phyloP scores from a whole-genome alignment of 92 coral and sea anemone genomes.

The Virgularia gustaviana region DNA sequence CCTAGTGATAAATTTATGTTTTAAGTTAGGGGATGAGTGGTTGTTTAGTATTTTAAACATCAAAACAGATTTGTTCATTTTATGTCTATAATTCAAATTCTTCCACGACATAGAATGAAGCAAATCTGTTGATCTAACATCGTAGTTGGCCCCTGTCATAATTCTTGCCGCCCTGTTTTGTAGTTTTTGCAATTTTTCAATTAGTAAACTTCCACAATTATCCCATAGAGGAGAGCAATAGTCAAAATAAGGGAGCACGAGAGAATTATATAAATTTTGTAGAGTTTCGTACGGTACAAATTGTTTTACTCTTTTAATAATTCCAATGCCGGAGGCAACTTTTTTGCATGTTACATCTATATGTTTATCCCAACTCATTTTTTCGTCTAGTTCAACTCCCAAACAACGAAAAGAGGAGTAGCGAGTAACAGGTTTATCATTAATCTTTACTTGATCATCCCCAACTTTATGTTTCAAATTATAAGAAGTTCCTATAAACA shows the following conservation, averaged over 20 bases:
- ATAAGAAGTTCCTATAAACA: not conserved
- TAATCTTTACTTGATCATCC: too few species aligned
- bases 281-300: not conserved
- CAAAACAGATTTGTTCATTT: too few species aligned
- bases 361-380: not conserved
- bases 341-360: not conserved
- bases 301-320: not conserved
- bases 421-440: too few species aligned
- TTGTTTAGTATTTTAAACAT: too few species aligned
- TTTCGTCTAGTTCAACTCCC: too few species aligned
- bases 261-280: not conserved
- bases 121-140: too few species aligned
- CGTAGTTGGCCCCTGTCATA: too few species aligned
- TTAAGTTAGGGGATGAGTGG: too few species aligned
- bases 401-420: too few species aligned
- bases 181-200: not conserved
- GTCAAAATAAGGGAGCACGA: not conserved
- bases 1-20: conserved; percentile 22
- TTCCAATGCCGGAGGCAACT: not conserved
- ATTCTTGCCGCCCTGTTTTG: conserved; percentile 2
- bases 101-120: too few species aligned
- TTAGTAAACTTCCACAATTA: not conserved
- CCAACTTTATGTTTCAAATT: too few species aligned
- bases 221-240: not conserved
- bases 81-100: too few species aligned